Percentiles rank a stretch among this genome's conserved stretches.
These are phyloP conservation scores for Luperina testacea DNA, from an alignment of 2,888 invertebrate genomes.

Conservation along the genomic window DNA sequence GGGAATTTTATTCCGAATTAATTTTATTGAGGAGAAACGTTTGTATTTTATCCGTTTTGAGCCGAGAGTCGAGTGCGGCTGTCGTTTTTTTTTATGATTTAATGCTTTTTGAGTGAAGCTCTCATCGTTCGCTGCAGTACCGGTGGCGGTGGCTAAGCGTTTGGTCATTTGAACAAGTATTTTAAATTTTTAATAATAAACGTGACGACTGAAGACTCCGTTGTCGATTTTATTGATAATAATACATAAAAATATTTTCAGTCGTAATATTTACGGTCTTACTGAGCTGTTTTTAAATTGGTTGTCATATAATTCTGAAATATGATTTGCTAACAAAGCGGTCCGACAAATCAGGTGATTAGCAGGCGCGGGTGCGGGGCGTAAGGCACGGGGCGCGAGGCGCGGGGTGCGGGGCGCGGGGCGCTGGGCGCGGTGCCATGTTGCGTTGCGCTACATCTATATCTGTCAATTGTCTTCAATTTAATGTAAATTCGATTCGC, in stretches of 20 bases:
- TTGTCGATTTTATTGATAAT: conserved; percentile 13
- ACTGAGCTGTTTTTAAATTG: conserved; percentile 27
- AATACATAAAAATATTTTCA: neutral
- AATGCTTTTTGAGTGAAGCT: conserved; percentile 45
- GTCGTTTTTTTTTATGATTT: conserved; percentile 50
- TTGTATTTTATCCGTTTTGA: conserved; percentile 34
- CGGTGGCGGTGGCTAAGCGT: neutral
- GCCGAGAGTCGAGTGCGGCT: conserved; percentile 32
- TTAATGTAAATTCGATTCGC: conserved; percentile 52
- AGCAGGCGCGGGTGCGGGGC: conserved; percentile 11
- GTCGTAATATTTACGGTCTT: conserved; percentile 7
- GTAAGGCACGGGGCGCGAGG: neutral
- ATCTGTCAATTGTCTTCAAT: conserved; percentile 54
- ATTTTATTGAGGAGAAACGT: conserved; percentile 40
- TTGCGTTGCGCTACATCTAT: conserved; percentile 48
- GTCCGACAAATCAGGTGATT: conserved; percentile 39
- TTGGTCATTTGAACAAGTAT: conserved; percentile 2
- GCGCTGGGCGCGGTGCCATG: conserved; percentile 3
- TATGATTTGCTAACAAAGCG: conserved; percentile 46
- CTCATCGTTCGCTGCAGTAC: conserved; percentile 9
- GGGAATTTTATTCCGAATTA: conserved; percentile 55
- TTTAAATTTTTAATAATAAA: conserved; percentile 13
- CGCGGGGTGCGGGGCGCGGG: neutral
- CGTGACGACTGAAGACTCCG: neutral
- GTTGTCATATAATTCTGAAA: conserved; percentile 43